Base-by-base conservation (phyloP, 2,888 invertebrate genomes). In the Drosophila helvetica region DNA sequence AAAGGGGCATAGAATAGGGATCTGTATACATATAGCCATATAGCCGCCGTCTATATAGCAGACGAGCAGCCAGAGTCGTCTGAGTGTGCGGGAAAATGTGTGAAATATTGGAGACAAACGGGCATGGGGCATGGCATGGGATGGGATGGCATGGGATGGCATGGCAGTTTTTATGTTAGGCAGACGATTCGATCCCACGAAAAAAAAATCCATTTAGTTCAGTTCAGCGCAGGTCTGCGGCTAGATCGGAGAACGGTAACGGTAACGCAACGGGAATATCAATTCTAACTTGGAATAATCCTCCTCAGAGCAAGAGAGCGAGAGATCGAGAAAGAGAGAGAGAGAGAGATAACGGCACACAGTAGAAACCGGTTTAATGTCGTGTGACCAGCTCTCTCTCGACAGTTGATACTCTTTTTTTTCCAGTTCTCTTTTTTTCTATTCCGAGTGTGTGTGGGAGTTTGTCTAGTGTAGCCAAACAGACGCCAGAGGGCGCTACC, bases 51-150 rank as follows among this genome's bases (percentile, higher is more conserved):
- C 56, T 75, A 54, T 61, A 55, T 56, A 51, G 48, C 53, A 56
- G 48, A 63, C 48, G 22, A 22, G 22, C 22, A 22, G 66, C 69
- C 70, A 0, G 15, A 46, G 46, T 47, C 54, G 62, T 63, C 43
- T n/a, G 58, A 67, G 67, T 69, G 69, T 66, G 63, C 43, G 55
- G 50, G 58, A 64, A 69, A 68, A 86, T 79, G 86, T 89, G 89
- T 88, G 86, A 88, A 90, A 83, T 88, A 88, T 88, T 90, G 90
- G 89, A 88, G 88, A 86, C 88, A 90, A 81, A 86, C 88, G 89
- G 86, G 78, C 38, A 30, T 30, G 30, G 30, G 30, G 30, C 27
- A 27, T 27, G 27, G 33, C 1, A 38, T 15, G 38, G 38, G 77
- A 12, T 33, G 12, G 33, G 7, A 33, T 33, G 33, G 27, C 2